Conservation (phyloP, 2,888 invertebrate species). For the Antheraea yamamai region DNA sequence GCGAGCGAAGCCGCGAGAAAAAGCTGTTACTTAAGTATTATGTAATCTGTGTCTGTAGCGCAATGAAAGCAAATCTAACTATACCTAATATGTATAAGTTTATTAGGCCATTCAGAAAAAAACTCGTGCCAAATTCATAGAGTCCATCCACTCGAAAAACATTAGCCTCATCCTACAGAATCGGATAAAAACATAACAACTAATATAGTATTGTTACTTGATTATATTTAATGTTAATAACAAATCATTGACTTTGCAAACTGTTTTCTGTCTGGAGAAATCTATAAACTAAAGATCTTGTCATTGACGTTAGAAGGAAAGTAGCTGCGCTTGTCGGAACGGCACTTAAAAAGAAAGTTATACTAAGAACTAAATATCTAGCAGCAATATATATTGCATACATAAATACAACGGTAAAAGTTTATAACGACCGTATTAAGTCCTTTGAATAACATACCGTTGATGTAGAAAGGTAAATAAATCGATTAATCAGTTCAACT, state of each 20-base stretch:
- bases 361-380: background rate
- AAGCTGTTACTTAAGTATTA: background rate
- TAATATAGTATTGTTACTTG: background rate
- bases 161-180: background rate
- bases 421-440: background rate
- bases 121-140: no score
- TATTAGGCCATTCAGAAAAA: no score
- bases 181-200: background rate
- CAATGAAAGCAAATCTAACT: no score
- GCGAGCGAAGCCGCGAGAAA: background rate
- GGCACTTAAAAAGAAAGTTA: background rate
- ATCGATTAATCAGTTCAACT: background rate
- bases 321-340: background rate
- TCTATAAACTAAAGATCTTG: conserved; percentile 3
- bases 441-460: background rate
- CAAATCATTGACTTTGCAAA: background rate
- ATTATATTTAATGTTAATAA: background rate
- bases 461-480: background rate
- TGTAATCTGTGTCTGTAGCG: no score
- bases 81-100: no score
- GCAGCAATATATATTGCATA: background rate
- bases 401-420: background rate
- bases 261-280: background rate
- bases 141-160: no score
- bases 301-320: background rate